These are phyloP conservation scores for Bucorvus abyssinicus DNA, from an alignment of 2,797 vertebrate species.

Conservation along the genomic window DNA sequence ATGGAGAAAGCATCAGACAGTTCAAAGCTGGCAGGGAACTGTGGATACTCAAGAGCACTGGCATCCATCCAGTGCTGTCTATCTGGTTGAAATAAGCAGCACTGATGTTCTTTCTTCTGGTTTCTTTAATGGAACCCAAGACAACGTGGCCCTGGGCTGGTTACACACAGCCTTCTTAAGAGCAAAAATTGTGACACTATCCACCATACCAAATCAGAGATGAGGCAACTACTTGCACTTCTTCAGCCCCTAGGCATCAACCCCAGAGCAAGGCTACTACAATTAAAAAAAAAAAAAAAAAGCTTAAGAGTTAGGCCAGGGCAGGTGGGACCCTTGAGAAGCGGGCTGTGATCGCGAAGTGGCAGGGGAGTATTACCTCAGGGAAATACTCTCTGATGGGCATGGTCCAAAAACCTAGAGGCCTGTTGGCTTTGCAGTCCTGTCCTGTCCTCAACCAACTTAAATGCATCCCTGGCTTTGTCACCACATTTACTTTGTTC, in stretches of 20 bases:
- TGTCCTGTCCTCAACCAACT: not conserved
- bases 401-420: not conserved
- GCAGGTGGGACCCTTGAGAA: not conserved
- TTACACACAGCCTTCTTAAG: constrained; percentile 42
- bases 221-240: not conserved
- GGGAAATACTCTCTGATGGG: not conserved
- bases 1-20: constrained; percentile 3
- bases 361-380: not conserved
- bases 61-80: constrained; percentile 46
- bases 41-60: constrained; percentile 21
- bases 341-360: not conserved
- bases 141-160: not conserved
- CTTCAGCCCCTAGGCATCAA: not conserved
- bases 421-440: not conserved
- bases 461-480: not conserved
- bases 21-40: constrained; percentile 45
- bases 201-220: not conserved
- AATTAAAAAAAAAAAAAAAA: not conserved
- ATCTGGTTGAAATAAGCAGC: constrained; percentile 41
- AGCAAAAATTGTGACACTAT: constrained; percentile 8
- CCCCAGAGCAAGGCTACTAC: not conserved
- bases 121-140: constrained; percentile 40
- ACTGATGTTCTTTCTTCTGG: constrained; percentile 18
- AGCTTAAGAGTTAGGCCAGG: not conserved
- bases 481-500: not conserved